phyloP scores from a whole-genome alignment of 2,888 invertebrate species.

The Eristalis arbustorum region DNA sequence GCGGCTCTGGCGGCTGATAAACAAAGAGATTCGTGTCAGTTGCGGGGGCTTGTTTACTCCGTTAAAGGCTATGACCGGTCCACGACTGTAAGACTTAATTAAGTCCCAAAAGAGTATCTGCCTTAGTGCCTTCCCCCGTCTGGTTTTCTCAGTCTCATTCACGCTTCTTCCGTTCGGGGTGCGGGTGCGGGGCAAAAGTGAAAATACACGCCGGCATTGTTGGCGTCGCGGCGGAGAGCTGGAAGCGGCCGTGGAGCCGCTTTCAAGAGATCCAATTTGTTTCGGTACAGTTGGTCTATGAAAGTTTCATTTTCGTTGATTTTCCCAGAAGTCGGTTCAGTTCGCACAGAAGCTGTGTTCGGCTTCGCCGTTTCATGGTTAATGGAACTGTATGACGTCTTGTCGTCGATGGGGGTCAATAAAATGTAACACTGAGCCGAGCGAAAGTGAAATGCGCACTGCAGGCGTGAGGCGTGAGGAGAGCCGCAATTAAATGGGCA shows the following conservation, averaged over 20 bases:
- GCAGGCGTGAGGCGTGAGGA: not conserved
- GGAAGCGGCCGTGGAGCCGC: not conserved
- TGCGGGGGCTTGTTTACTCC: slow-evolving; percentile 47
- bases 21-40: slow-evolving; percentile 54
- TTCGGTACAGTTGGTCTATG: not conserved
- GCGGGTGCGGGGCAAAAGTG: not conserved
- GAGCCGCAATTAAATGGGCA: not conserved
- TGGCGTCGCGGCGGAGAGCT: not conserved
- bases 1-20: slow-evolving; percentile 27
- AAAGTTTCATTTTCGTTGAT: slow-evolving; percentile 18
- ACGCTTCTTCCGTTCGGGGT: not conserved
- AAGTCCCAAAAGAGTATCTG: slow-evolving; percentile 6
- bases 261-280: slow-evolving; percentile 12
- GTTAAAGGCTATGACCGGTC: slow-evolving; percentile 22
- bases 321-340: not conserved
- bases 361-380: not conserved
- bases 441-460: slow-evolving; percentile 14
- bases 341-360: not conserved
- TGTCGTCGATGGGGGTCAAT: slow-evolving; percentile 8
- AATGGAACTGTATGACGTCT: slow-evolving; percentile 16
- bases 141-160: not conserved
- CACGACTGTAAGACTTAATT: slow-evolving; percentile 39
- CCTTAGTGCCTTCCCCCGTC: not conserved
- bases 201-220: not conserved
- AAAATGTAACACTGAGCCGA: not conserved